Percentiles rank a stretch among this genome's conserved stretches.
Evolutionary conservation across 1,140 invertebrate genomes (phyloP).

Genomic region (Paralvinella palmiformis): DNA sequence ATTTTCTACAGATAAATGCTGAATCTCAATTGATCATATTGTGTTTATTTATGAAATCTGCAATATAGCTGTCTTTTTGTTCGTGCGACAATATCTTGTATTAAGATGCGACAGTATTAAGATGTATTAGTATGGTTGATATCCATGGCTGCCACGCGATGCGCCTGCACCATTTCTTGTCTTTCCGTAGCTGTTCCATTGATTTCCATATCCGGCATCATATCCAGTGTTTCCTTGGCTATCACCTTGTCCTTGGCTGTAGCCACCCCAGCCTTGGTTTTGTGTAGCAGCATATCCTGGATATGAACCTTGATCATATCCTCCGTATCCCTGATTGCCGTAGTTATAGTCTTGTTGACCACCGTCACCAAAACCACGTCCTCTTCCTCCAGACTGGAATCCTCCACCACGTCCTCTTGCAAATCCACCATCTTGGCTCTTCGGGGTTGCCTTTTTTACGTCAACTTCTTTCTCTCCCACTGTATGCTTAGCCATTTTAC

Average conservation of each 20-base stretch:
- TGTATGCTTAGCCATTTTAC: constrained; percentile 7
- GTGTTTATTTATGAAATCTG: no score
- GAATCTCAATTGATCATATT: no score
- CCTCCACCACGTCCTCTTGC: neutral
- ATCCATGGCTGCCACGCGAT: no score
- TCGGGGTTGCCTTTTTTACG: neutral
- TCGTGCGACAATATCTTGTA: no score
- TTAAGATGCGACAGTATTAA: no score
- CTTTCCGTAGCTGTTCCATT: neutral
- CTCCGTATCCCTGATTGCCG: neutral
- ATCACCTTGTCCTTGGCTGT: neutral
- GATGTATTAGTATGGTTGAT: no score
- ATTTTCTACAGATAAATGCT: no score
- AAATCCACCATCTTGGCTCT: neutral
- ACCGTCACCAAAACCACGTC: neutral
- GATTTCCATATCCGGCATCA: neutral
- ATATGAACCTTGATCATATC: neutral
- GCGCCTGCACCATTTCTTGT: neutral
- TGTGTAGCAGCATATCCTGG: no score
- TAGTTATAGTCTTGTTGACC: neutral
- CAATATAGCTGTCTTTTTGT: no score
- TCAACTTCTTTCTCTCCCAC: constrained; percentile 15
- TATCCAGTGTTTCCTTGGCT: neutral
- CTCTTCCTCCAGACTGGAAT: neutral
- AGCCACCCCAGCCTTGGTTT: neutral